Base-by-base conservation (phyloP, 2,113 vertebrate genomes). In the Gobius niger region DNA sequence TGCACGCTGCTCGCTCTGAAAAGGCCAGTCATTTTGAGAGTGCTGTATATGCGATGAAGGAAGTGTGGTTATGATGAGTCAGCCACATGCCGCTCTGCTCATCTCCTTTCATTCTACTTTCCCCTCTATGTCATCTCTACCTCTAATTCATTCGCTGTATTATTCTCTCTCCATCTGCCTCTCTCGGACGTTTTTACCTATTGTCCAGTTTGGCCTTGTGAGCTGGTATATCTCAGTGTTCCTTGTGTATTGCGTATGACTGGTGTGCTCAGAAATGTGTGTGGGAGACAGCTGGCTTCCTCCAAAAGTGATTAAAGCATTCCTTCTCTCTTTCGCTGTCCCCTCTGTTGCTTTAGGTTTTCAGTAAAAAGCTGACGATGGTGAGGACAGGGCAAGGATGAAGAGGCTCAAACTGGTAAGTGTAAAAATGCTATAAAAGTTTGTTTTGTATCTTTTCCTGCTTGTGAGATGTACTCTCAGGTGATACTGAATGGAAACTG, bases 51-150 rank as follows among this genome's bases (percentile, higher is more conserved):
- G 10, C 50, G 14, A 6, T 70, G 61, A 59, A 77, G 88, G 88
- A 90, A 90, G 81, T 85, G 81, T 87, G 65, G 73, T 84, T 78
- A 75, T 72, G 77, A 87, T 90, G 88, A 90, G 82, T 88, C 88
- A 87, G 82, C 80, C 78, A 54, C 72, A 63, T 75, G 75, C 68
- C 52, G 13, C 52, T 34, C 5, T n/a, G 51, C 44, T 68, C 24
- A 68, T 79, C 76, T 68, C 5, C 18, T 71, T 80, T 77, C 78
- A 67, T 62, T 82, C 69, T 79, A 2, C 52, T 46, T 47, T 67
- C 10, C 73, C 65, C 71, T 52, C 63, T 66, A 50, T 73, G 60
- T 78, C 80, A 80, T 80, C 70, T 62, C 47, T 71, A 67, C 65
- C 49, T 73, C 72, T 78, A 57, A 63, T 60, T 60, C 75, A 77